Evolutionary conservation across 2,113 vertebrate genomes (phyloP), one percentile per base, ranked within the genome.

Genomic region (Phaethon lepturus): DNA sequence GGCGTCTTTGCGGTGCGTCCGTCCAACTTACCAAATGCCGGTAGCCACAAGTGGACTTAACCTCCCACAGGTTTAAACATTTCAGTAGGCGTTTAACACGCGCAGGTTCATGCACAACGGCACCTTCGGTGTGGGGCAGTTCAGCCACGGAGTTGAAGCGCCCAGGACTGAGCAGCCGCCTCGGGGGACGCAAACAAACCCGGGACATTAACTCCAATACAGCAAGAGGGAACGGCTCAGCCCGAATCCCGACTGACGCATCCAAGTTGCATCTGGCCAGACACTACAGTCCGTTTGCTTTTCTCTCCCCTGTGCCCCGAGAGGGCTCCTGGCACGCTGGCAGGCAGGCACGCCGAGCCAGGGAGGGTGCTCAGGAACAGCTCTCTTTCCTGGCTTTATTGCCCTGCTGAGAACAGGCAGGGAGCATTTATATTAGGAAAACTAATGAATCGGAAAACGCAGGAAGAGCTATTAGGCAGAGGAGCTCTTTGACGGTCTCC

Each of bases 401-500:
- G 44, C 52, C 90, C 63, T 73, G 86, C 78, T 92, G 86, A 72
- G 52, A 88, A 52, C 35, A 87, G 66, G 49, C 88, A 73, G 91
- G 71, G 72, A 90, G 42, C n/a, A n/a, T 66, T 91, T 85, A 49
- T 40, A 49, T 76, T 71, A 90, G 71, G 81, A 79, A 52, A 96
- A 82, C 58, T 56, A 96, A 81, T 17, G 86, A 91, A 49, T 76
- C 71, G 49, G 81, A 93, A 94, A 90, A 92, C 69, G 53, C 75
- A 94, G 81, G 69, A 82, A 85, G 63, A 73, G 64, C 72, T 13
- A 13, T 79, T 60, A 75, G 52, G 74, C 53, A 47, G 56, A 72
- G 60, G 59, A 69, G 73, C 44, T 66, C 59, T 91, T 38, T 66
- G 68, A 72, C n/a, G 35, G 75, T 22, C 74, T 88, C 67, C 49